Evolutionary conservation across 2,113 vertebrate species (phyloP), one percentile per base, ranked within the genome.

Genomic region (Heliornis fulica): DNA sequence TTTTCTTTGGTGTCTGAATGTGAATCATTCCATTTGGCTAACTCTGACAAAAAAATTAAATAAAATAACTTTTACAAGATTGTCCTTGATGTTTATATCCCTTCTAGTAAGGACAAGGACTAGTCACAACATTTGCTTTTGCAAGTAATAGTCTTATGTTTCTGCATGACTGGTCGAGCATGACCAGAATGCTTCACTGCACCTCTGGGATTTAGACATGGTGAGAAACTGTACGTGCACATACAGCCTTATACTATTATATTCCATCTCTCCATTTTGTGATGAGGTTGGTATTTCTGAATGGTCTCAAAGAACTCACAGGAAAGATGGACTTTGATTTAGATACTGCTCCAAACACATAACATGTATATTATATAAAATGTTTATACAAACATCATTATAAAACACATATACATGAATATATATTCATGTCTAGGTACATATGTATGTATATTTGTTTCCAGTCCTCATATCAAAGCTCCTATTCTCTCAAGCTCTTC

Each of bases 131-230:
- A 56, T 50, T 51, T 94, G 12, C 11, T 79, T 70, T 41, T 87
- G 12, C 48, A 72, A 68, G 31, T 29, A 50, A 22, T 7, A 60
- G 10, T 32, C 25, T 71, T 87, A 26, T 68, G 21, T 38, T 95
- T 93, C 64, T 66, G 13, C 46, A 38, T 23, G 34, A 61, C 5
- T 5, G 45, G 19, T 10, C 46, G 59, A 77, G 17, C 22, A 19
- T 5, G 14, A 38, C 3, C 57, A 61, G 50, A 46, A 15, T 19
- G 10, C 10, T 46, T 51, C 66, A 54, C 12, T 57, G 25, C 36
- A 60, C 15, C 29, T 61, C 22, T 0, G 1, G 41, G 54, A 76
- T 61, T 72, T 50, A 61, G 36, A 41, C 21, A 26, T 0, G 0
- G 34, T 50, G 8, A 15, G 28, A 95, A 87, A 13, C 26, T 69